Base-by-base conservation (phyloP, 1,140 invertebrate species). In the Oreohelix idahoensis region DNA sequence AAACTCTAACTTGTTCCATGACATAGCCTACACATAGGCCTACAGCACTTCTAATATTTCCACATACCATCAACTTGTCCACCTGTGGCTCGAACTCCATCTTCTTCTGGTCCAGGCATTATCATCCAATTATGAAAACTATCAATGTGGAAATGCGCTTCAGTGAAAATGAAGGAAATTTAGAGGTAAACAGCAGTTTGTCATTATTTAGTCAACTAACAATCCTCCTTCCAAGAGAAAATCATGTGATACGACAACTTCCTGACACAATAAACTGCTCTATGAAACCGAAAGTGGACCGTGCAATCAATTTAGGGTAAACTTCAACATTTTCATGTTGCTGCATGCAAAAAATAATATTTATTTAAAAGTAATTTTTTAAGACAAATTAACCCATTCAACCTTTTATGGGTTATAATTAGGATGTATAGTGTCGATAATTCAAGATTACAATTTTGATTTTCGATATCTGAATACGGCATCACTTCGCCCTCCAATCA, bases 21-120 rank as follows among this genome's bases (percentile, higher is more conserved):
- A n/a, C n/a, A n/a, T n/a, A n/a, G n/a, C n/a, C n/a, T n/a, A n/a
- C n/a, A n/a, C n/a, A n/a, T n/a, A n/a, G n/a, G n/a, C n/a, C n/a
- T n/a, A n/a, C n/a, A n/a, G n/a, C n/a, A n/a, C n/a, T n/a, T n/a
- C n/a, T n/a, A n/a, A n/a, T n/a, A n/a, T n/a, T n/a, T n/a, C n/a
- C n/a, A n/a, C 86, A 82, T 79, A 90, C 90, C 90, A 83, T 91
- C 90, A 15, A 91, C 90, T 81, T 91, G 89, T 58, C 90, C 90
- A 10, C 90, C 90, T 11, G 90, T 89, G 36, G 74, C 73, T 35
- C 88, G 73, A 45, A 88, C 83, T 0, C 80, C 84, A 71, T 90
- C 86, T 75, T 84, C 88, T 63, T 89, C 88, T 36, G 85, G 83
- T 73, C 88, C 89, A 35, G 90, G 86, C 90, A 91, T 91, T 87